Evolutionary conservation across 2,113 vertebrate species (phyloP), one percentile per base, ranked within the genome.

Genomic region (Otus sunia): DNA sequence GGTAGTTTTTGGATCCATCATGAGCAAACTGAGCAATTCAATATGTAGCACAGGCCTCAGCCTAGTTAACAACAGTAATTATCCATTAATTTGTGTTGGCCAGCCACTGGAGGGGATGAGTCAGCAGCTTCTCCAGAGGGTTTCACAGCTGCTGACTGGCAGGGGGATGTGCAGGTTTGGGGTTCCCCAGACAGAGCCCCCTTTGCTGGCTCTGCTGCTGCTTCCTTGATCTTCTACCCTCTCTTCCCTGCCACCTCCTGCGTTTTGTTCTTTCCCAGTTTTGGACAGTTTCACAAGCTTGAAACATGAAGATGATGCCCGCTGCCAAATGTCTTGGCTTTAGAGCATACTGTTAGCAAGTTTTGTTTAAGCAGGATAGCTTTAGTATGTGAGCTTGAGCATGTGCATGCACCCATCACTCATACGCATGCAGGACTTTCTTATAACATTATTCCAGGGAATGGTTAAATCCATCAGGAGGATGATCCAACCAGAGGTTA

Each of bases 351-450:
- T 15, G 26, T 47, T 68, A 64, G 49, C 49, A 47, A 37, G 55
- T 58, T 58, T 30, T 53, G 30, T 43, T 41, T 37, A 26, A 60
- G 36, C 45, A 49, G 63, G 49, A 2, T 49, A 16, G 37, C 9
- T 32, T 39, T 1, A 47, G 10, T 12, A 0, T 1, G 27, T n/a
- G 36, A 11, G 13, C 47, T 80, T 18, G 8, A 43, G 62, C 27
- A 19, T 1, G 1, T 49, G 45, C 53, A 27, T 1, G 2, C 5
- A 1, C 53, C 60, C 45, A 2, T 64, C 37, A 6, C 32, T 41
- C 5, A 1, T 39, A 26, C 0, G 1, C 5, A 3, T 14, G 29
- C 29, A 26, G 56, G 39, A 9, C 9, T 76, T 79, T 12, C 50
- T 36, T 34, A 15, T 1, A 22, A 34, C 37, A 16, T 49, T 4